Evolutionary conservation across 2,797 vertebrate genomes (phyloP).

Genomic region (Taenioides sp.): DNA sequence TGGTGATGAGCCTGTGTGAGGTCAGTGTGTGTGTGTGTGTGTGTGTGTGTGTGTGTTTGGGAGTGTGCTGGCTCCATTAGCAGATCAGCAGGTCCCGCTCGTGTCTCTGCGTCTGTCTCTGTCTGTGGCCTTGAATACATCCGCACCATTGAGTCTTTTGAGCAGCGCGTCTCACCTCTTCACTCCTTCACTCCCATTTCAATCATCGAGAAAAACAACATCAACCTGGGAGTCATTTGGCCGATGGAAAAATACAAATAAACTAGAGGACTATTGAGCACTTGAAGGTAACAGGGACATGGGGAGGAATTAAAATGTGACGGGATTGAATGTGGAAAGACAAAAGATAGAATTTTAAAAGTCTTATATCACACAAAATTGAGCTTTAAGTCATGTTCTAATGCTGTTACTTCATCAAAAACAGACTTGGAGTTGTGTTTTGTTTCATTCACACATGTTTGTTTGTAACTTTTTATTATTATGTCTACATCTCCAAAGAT

Average conservation of each 20-base stretch:
- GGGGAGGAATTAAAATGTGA: constrained; percentile 32
- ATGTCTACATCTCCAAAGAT: no score
- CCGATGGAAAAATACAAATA: constrained; percentile 17
- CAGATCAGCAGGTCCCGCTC: constrained; percentile 66
- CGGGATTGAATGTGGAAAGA: neutral
- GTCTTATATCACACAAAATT: no score
- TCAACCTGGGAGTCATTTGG: constrained; percentile 42
- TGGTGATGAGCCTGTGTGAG: constrained; percentile 8
- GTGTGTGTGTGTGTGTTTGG: constrained; percentile 41
- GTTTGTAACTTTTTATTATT: no score
- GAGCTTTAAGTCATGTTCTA: no score
- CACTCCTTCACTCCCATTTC: constrained; percentile 28
- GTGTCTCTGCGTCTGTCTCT: constrained; percentile 15
- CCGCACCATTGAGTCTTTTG: constrained; percentile 54
- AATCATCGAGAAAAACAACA: constrained; percentile 31
- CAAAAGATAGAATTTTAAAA: constrained; percentile 13
- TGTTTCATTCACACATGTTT: no score
- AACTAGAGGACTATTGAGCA: constrained; percentile 33
- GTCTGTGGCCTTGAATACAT: constrained; percentile 62
- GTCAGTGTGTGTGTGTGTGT: constrained; percentile 33
- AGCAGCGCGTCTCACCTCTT: constrained; percentile 30
- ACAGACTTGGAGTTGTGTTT: no score
- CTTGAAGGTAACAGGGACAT: constrained; percentile 37
- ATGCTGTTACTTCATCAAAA: no score
- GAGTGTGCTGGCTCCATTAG: constrained; percentile 57